Evolutionary conservation across 2,113 vertebrate genomes (phyloP).

Genomic region (Chloropsis hardwickii): DNA sequence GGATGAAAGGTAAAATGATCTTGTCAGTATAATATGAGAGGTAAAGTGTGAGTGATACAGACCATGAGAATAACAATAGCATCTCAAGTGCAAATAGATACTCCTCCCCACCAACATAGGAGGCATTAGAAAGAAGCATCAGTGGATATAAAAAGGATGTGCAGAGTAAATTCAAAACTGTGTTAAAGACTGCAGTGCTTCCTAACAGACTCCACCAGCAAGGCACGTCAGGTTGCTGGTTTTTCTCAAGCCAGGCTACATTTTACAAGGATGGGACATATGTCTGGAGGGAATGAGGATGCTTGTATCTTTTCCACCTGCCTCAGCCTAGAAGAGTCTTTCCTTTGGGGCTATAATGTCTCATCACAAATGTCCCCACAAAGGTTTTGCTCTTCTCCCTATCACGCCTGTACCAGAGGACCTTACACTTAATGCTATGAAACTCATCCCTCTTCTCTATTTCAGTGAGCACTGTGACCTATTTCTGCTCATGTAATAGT

Average conservation of each 20-base stretch:
- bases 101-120: not conserved
- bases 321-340: not conserved
- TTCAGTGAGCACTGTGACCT: not conserved
- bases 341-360: not conserved
- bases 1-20: not conserved
- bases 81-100: not conserved
- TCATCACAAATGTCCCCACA: not conserved
- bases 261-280: not conserved
- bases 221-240: rapidly evolving
- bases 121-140: not conserved
- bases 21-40: not conserved
- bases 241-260: not conserved
- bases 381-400: not conserved
- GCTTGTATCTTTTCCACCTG: not conserved
- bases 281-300: not conserved
- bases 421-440: not conserved
- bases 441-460: not conserved
- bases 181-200: not conserved
- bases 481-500: not conserved
- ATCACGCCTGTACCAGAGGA: not conserved
- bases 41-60: not conserved
- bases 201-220: not conserved
- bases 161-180: not conserved
- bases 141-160: not conserved
- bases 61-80: not conserved